Conservation (phyloP, 1,140 invertebrate species). For the Ladona fulva region DNA sequence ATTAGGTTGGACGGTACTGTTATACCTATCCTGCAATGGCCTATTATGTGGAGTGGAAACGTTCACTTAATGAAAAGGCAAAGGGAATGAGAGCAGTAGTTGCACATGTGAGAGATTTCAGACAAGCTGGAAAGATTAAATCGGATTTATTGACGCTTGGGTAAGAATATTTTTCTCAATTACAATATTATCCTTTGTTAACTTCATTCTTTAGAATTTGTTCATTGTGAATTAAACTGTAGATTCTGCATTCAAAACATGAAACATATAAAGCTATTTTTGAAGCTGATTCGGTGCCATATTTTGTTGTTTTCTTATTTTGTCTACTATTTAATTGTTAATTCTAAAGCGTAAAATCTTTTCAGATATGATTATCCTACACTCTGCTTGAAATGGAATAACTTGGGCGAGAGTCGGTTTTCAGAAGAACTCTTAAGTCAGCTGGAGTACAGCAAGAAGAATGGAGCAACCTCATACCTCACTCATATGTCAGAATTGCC, state of each 20-base stretch:
- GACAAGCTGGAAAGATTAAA: constrained; percentile 14
- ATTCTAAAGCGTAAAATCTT: not conserved
- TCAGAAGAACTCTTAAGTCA: constrained; percentile 2
- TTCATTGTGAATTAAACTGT: too few species aligned
- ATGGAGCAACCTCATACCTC: not conserved
- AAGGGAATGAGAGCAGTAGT: constrained; percentile 14
- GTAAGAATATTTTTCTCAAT: not conserved
- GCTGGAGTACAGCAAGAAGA: constrained; percentile 12
- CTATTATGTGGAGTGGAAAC: constrained; percentile 18
- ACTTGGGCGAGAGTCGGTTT: constrained; percentile 2
- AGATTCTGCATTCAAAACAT: too few species aligned
- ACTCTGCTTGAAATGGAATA: not conserved
- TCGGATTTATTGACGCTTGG: constrained; percentile 14
- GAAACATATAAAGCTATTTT: too few species aligned
- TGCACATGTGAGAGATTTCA: constrained; percentile 12
- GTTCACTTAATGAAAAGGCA: constrained; percentile 11
- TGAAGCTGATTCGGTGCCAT: too few species aligned
- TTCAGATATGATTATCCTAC: not conserved
- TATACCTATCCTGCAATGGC: constrained; percentile 15
- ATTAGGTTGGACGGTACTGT: constrained; percentile 14
- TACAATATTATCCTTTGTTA: too few species aligned
- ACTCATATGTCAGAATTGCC: constrained; percentile 14
- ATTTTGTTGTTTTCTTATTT: not conserved
- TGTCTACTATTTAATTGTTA: not conserved
- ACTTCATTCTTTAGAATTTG: too few species aligned